Evolutionary conservation across 2,797 vertebrate species (phyloP).

Genomic region (Coregonus suidteri): DNA sequence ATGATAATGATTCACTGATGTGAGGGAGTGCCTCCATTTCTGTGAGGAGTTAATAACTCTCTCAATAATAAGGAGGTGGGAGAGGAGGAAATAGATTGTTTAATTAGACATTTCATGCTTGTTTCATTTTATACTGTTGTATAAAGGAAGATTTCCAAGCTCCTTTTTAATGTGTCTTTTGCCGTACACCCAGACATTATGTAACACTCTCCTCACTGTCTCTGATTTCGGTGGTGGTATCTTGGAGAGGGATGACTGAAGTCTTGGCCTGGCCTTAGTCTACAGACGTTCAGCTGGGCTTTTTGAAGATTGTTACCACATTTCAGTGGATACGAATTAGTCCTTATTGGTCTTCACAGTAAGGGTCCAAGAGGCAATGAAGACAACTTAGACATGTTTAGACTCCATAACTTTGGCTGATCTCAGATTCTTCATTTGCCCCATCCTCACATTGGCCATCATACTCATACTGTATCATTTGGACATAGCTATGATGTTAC

Average conservation of each 20-base stretch:
- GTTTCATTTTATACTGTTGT: not conserved
- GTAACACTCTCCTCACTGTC: not conserved
- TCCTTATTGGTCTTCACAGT: not conserved
- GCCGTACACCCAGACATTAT: constrained; percentile 1
- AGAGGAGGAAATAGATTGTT: not conserved
- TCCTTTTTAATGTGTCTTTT: not conserved
- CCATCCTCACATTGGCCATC: not conserved
- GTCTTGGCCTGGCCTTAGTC: not conserved
- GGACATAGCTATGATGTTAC: constrained; percentile 4
- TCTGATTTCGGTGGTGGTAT: not conserved
- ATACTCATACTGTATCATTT: not conserved
- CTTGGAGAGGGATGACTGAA: not conserved
- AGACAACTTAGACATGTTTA: not conserved
- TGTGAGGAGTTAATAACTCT: not conserved
- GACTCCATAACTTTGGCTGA: not conserved
- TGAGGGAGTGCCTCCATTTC: not conserved
- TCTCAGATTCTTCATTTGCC: not conserved
- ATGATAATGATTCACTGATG: not conserved
- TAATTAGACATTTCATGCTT: constrained; percentile 5
- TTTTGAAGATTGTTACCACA: constrained; percentile 20
- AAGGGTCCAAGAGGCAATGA: not conserved
- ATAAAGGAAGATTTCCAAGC: not conserved
- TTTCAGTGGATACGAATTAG: not conserved
- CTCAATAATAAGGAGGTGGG: not conserved
- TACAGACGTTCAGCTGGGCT: constrained; percentile 9